Evolutionary conservation across 2,888 invertebrate genomes (phyloP).

Genomic region (Caenorhabditis auriculariae): DNA sequence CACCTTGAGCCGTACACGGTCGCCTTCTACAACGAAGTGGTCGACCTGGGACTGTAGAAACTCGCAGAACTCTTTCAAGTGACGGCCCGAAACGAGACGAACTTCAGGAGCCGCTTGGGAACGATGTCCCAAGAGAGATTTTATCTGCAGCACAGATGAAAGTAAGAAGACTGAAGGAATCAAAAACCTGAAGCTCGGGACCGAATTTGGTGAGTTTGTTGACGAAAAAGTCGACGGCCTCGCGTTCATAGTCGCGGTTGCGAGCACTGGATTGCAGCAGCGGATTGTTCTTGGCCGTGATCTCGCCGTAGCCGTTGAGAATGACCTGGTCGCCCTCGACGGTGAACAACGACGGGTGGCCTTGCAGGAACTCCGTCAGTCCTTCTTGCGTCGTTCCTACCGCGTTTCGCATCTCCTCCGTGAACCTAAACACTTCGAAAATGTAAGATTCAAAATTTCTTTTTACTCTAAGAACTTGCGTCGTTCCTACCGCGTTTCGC

Average conservation of each 20-base stretch:
- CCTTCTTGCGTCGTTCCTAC: constrained; percentile 67
- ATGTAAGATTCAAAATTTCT: no score
- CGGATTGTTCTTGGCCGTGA: constrained; percentile 61
- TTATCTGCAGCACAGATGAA: constrained; percentile 72
- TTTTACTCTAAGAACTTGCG: constrained; percentile 43
- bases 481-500: constrained; percentile 73
- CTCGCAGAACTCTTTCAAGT: constrained; percentile 88
- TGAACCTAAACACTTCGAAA: constrained; percentile 77
- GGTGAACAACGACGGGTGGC: constrained; percentile 83
- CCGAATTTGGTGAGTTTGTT: constrained; percentile 90
- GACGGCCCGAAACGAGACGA: constrained; percentile 89
- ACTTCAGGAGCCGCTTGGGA: constrained; percentile 88
- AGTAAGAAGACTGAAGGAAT: no score
- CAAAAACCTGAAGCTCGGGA: constrained; percentile 81
- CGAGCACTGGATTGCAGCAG: constrained; percentile 47
- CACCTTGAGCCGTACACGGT: constrained; percentile 58
- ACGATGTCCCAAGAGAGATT: constrained; percentile 93
- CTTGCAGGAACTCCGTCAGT: constrained; percentile 84
- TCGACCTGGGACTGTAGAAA: constrained; percentile 83
- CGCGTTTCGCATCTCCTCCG: constrained; percentile 91
- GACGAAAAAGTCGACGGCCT: constrained; percentile 96
- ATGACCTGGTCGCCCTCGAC: constrained; percentile 79
- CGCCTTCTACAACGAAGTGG: constrained; percentile 75
- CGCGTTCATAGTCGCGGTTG: constrained; percentile 80
- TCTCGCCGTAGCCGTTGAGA: constrained; percentile 63